phyloP scores from a whole-genome alignment of 2,888 invertebrate species.

The Dexiosoma caninum region DNA sequence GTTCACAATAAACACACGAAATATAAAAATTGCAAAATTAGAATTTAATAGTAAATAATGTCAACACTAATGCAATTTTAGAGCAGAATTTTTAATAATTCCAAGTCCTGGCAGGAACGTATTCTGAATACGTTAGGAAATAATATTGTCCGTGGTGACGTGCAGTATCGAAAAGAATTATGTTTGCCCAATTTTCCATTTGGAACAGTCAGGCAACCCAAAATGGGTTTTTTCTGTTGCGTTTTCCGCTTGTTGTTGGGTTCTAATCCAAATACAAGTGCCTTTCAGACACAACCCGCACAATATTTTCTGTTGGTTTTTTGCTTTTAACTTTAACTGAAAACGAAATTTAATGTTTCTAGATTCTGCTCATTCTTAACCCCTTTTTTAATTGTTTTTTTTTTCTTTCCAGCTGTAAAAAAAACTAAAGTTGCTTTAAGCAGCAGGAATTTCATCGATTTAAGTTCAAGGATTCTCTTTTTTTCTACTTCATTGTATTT shows the following conservation, averaged over 20 bases:
- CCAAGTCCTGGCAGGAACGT: no score
- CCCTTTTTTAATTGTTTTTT: conserved; percentile 61
- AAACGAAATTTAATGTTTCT: conserved; percentile 51
- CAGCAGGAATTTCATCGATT: conserved; percentile 53
- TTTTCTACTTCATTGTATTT: conserved; percentile 41
- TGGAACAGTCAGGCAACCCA: background rate
- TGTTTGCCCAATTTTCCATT: background rate
- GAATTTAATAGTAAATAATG: no score
- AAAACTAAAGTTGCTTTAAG: conserved; percentile 43
- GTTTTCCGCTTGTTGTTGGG: background rate
- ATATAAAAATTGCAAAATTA: no score
- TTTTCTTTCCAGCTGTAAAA: conserved; percentile 31
- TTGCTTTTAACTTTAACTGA: no score
- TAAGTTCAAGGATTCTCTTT: conserved; percentile 73
- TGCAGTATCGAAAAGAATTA: no score
- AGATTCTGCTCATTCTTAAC: conserved; percentile 61
- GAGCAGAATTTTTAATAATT: no score
- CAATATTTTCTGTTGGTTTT: conserved; percentile 54
- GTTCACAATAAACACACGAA: no score
- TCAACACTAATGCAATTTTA: no score
- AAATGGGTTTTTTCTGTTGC: no score
- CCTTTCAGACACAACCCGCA: conserved; percentile 67
- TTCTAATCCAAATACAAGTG: conserved; percentile 52
- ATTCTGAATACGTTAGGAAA: no score
- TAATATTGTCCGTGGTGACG: no score